A percentile compares a stretch with the other conserved stretches of the same genome.
These are phyloP conservation scores for Chironomus tentans DNA, from an alignment of 2,888 invertebrate species.

Conservation along the genomic window DNA sequence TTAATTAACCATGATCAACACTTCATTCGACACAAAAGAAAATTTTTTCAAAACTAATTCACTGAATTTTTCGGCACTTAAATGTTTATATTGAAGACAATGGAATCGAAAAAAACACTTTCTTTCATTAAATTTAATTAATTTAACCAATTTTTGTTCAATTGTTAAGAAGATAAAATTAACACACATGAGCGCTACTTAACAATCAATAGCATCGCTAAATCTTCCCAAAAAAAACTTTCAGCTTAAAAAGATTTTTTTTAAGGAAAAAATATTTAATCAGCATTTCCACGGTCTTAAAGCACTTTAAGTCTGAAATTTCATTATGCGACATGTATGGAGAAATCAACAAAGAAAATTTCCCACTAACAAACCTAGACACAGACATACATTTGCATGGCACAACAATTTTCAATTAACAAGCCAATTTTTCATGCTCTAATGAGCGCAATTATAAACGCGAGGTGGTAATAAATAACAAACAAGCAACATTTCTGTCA, in stretches of 20 bases:
- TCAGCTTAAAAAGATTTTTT: too few species aligned
- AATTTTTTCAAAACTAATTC: too few species aligned
- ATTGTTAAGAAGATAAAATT: too few species aligned
- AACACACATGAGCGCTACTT: background rate
- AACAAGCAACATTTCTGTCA: background rate
- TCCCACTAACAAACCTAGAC: too few species aligned
- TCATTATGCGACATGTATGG: too few species aligned
- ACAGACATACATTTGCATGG: background rate
- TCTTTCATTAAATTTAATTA: background rate
- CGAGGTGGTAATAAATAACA: conserved; percentile 1
- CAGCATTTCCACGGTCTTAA: background rate
- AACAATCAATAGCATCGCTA: background rate
- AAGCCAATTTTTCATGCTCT: conserved; percentile 1
- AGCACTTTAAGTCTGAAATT: background rate
- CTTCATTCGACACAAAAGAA: too few species aligned
- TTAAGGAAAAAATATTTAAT: background rate
- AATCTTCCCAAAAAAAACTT: too few species aligned
- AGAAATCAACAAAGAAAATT: too few species aligned
- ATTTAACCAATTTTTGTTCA: too few species aligned
- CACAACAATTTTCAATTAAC: background rate
- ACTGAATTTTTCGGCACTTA: background rate
- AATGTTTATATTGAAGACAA: background rate
- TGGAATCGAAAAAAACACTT: background rate
- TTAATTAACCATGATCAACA: background rate
- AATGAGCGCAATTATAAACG: background rate